Evolutionary conservation across 2,113 vertebrate genomes (phyloP), one percentile per base, ranked within the genome.

Genomic region (Pelusios castaneus): DNA sequence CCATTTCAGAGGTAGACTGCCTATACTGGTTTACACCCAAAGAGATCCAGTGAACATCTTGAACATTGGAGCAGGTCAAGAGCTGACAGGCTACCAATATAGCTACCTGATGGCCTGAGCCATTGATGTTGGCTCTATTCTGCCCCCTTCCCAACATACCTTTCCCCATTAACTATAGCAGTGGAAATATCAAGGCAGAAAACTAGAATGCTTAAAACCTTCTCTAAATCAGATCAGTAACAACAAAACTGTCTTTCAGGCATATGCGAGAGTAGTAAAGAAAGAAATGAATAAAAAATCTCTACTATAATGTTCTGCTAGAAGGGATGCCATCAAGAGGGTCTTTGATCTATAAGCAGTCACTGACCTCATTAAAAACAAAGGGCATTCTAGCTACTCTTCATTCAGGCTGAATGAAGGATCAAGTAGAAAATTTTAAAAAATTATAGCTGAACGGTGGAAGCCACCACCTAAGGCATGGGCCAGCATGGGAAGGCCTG

Each of bases 231-330:
- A 75, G 73, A 75, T 75, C 10, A 22, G 24, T 43, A 75, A 22
- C 22, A 75, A 45, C 41, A 25, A 13, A 14, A 43, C 12, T 75
- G 10, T 67, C 12, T 75, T 75, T 41, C 73, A 41, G 41, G 73
- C 73, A 27, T 75, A 75, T 43, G 73, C 14, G 13, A 25, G 22
- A 29, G 47, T 45, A 41, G 4, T 24, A 11, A 89, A 6, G 54
- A 60, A 17, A 43, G 31, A 70, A 17, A 80, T n/a, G 47, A 56
- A 21, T 25, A 54, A 56, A 21, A 83, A 10, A 54, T 22, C 2
- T 2, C 41, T 13, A 58, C 0, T 3, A 2, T 1, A 16, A 2
- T 2, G 2, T 29, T 34, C 43, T 76, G 73, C 73, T 45, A 41
- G 56, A 58, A 58, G 56, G 41, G 12, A 43, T 45, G 41, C 73